phyloP scores from a whole-genome alignment of 2,888 invertebrate species.

The Polydrusus tereticollis region DNA sequence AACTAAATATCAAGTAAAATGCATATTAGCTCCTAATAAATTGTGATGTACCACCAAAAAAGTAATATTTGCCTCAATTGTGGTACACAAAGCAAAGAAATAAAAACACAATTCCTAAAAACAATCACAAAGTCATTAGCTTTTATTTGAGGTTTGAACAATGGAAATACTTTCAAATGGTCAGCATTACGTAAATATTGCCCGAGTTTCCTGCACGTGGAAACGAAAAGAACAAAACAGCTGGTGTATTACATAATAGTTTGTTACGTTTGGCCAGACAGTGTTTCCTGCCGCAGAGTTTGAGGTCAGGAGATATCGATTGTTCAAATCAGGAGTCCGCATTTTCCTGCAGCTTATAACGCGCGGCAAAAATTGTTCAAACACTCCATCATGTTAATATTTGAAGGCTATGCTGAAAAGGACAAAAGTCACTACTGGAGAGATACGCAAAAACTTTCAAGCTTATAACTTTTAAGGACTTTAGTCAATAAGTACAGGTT shows the following conservation, averaged over 20 bases:
- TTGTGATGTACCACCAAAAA: too few relatives aligned
- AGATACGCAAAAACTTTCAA: too few relatives aligned
- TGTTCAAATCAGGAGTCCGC: constrained; percentile 36
- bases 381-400: neutral
- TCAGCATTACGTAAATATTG: neutral
- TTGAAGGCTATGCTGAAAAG: too few relatives aligned
- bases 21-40: too few relatives aligned
- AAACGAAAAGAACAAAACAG: constrained; percentile 13
- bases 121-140: too few relatives aligned
- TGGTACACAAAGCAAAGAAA: neutral
- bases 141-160: neutral
- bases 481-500: too few relatives aligned
- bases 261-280: constrained; percentile 37
- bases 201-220: constrained; percentile 15
- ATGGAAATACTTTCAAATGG: neutral
- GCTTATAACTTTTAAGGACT: too few relatives aligned
- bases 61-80: too few relatives aligned
- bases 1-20: too few relatives aligned
- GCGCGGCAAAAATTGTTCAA: neutral
- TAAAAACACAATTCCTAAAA: too few relatives aligned
- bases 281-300: constrained; percentile 56
- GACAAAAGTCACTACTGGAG: too few relatives aligned
- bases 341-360: constrained; percentile 24
- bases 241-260: constrained; percentile 40
- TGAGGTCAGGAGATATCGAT: constrained; percentile 63